A percentile compares a stretch with the other conserved stretches of the same genome.
Evolutionary conservation across 2,797 vertebrate genomes (phyloP).

Genomic region (Lycodopsis pacificus): DNA sequence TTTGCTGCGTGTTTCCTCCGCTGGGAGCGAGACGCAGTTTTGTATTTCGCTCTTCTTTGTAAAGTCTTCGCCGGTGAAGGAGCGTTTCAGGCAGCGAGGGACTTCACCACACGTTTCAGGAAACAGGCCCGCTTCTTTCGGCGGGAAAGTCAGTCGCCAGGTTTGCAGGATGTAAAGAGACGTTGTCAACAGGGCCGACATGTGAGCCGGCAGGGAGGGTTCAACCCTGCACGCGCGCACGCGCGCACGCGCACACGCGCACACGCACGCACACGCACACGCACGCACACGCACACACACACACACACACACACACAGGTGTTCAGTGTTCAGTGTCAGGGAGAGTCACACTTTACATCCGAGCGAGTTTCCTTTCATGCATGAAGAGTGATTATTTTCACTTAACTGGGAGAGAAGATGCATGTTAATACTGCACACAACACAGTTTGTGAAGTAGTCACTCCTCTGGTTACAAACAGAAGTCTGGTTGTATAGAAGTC

Average conservation of each 20-base stretch:
- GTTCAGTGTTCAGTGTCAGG: constrained; percentile 47
- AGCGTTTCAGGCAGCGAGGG: constrained; percentile 43
- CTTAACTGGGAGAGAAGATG: constrained; percentile 38
- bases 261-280: too few species aligned
- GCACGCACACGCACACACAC: too few species aligned
- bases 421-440: constrained; percentile 42
- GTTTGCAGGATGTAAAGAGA: constrained; percentile 29
- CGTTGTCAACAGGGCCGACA: constrained; percentile 40
- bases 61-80: constrained; percentile 49
- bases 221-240: constrained; percentile 51
- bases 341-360: constrained; percentile 26
- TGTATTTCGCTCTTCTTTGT: constrained; percentile 63
- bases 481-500: too few species aligned
- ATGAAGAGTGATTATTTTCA: constrained; percentile 49
- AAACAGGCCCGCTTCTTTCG: constrained; percentile 33
- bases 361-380: constrained; percentile 36
- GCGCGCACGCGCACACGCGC: too few species aligned
- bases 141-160: constrained; percentile 28
- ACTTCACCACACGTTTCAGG: constrained; percentile 26
- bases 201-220: constrained; percentile 50
- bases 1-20: constrained; percentile 56
- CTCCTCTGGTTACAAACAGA: too few species aligned
- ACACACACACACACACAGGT: too few species aligned
- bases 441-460: too few species aligned
- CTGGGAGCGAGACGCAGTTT: constrained; percentile 61